Evolutionary conservation across 1,140 invertebrate species (phyloP).

Genomic region (Psilanteris sp.): DNA sequence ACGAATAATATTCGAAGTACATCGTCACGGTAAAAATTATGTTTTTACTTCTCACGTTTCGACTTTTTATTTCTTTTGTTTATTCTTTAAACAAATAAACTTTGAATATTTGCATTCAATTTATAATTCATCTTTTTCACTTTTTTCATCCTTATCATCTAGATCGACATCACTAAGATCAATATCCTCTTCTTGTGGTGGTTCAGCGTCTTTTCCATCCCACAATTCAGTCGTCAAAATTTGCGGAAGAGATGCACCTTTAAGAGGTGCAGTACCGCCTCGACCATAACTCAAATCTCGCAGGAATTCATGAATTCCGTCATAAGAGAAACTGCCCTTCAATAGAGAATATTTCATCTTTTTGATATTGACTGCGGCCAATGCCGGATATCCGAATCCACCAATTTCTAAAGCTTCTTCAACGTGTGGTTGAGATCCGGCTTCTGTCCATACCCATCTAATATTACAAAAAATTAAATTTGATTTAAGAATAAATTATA

Average conservation of each 20-base stretch:
- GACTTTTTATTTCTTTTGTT: conserved; percentile 7
- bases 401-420: conserved; percentile 96
- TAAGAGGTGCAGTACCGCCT: conserved; percentile 94
- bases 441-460: conserved; percentile 97
- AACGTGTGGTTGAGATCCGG: conserved; percentile 88
- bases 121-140: conserved; percentile 91
- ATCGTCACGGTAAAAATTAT: conserved; percentile 8
- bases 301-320: conserved; percentile 97
- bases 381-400: conserved; percentile 94
- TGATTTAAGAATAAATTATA: not conserved
- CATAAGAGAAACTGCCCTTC: conserved; percentile 95
- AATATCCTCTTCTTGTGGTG: conserved; percentile 94
- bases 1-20: conserved; percentile 10
- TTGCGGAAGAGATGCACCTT: conserved; percentile 90
- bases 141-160: conserved; percentile 89
- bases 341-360: conserved; percentile 98
- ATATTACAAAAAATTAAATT: conserved; percentile 29
- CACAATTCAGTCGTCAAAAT: conserved; percentile 88
- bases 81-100: no score
- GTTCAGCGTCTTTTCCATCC: conserved; percentile 98
- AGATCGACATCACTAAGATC: conserved; percentile 95
- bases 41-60: no score
- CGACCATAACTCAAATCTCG: conserved; percentile 96
- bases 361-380: conserved; percentile 97
- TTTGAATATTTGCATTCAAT: conserved; percentile 10